These are phyloP conservation scores for Lycopodina hypogea DNA, from an alignment of 37 sponge, comb jelly and placozoan genomes.

Conservation along the genomic window DNA sequence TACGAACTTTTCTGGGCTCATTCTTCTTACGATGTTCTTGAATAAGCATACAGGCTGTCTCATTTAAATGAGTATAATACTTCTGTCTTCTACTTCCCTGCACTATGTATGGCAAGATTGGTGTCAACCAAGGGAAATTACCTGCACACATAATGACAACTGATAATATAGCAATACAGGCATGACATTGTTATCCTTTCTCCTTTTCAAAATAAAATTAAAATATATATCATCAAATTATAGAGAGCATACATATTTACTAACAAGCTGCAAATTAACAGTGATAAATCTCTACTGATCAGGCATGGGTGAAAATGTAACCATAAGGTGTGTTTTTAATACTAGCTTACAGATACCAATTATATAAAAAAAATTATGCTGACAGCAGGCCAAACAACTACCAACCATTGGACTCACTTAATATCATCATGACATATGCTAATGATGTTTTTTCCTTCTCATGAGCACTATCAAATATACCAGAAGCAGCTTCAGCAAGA, in stretches of 20 bases:
- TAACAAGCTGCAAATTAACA: too few relatives aligned
- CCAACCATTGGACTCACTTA: not conserved
- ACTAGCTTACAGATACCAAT: too few relatives aligned
- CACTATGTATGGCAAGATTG: not conserved
- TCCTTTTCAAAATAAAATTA: not conserved
- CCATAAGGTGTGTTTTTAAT: too few relatives aligned
- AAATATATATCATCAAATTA: not conserved
- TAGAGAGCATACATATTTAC: too few relatives aligned
- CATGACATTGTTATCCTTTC: too few relatives aligned
- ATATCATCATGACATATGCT: not conserved
- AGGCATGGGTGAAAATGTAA: too few relatives aligned
- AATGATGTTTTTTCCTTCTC: not conserved
- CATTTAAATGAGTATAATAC: not conserved
- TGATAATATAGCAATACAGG: too few relatives aligned
- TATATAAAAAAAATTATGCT: too few relatives aligned
- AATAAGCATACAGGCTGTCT: conserved; percentile 16
- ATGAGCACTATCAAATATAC: conserved; percentile 5
- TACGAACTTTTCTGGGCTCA: conserved; percentile 4
- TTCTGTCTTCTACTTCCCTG: not conserved
- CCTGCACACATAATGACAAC: too few relatives aligned
- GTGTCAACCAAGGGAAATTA: conserved; percentile 32
- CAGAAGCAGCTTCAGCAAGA: conserved; percentile 37
- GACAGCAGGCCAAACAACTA: not conserved
- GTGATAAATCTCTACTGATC: too few relatives aligned
- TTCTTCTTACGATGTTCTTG: not conserved